These are phyloP conservation scores for Chaetophractus vellerosus DNA, from an alignment of 2,797 vertebrate genomes.

Conservation along the genomic window DNA sequence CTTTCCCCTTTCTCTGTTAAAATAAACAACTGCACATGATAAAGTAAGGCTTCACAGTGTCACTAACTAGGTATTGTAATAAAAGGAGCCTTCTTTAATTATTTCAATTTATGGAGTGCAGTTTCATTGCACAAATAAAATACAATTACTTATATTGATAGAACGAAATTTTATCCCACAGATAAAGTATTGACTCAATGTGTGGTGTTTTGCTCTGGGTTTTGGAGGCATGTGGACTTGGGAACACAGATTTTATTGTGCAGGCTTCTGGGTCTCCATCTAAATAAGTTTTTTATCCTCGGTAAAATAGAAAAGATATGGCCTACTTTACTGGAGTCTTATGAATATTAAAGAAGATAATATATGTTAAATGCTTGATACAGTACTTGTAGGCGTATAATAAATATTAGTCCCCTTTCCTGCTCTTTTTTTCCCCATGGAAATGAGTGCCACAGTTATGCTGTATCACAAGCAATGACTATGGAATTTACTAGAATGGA, in stretches of 20 bases:
- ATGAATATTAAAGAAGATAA: not conserved
- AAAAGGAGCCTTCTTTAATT: not conserved
- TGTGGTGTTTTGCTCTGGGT: not conserved
- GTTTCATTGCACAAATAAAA: not conserved
- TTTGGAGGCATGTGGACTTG: not conserved
- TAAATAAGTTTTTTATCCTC: not conserved
- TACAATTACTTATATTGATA: too few species aligned
- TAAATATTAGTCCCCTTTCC: too few species aligned
- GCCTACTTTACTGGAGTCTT: not conserved
- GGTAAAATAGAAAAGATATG: not conserved
- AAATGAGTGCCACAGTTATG: not conserved
- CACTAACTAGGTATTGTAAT: not conserved
- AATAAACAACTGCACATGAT: not conserved
- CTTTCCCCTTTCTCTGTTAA: not conserved
- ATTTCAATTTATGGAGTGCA: not conserved
- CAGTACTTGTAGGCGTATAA: too few species aligned
- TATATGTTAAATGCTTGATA: too few species aligned
- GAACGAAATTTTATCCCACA: not conserved
- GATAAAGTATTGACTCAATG: not conserved
- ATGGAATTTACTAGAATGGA: not conserved
- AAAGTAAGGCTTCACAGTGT: not conserved
- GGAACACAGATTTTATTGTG: not conserved
- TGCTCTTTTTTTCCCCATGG: not conserved
- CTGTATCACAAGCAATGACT: not conserved
- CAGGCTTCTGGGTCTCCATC: too few species aligned